Base-by-base conservation (phyloP, 2,888 invertebrate species). In the Tipula helvola region DNA sequence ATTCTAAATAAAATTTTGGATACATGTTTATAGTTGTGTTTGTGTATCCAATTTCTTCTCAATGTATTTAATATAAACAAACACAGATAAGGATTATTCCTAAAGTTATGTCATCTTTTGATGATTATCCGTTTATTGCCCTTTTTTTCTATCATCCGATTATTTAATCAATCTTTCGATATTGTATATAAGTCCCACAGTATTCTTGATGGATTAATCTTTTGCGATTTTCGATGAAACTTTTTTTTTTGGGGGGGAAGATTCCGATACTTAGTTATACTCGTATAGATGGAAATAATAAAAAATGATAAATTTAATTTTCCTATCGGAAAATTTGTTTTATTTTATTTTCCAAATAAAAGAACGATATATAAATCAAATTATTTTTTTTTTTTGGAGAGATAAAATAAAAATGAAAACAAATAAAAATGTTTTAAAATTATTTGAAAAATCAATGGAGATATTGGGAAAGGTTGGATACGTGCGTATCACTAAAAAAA, bases 71-170 rank as follows among this genome's bases (percentile, higher is more conserved):
- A 16, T 71, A 71, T 71, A 71, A 71, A 71, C 71, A 28, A 28
- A 28, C 71, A 71, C 8, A 71, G 28, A 71, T 71, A 71, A 71
- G 71, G 71, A 71, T 71, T 71, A 71, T 28, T 28, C 71, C 28
- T 71, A 71, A 71, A 71, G 71, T 71, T 71, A 71, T 71, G 71
- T 71, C 71, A 71, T 71, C 71, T 71, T 71, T 71, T 71, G 71
- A 71, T 71, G 71, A 71, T 71, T 71, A 71, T 71, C 71, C 71
- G 28, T 71, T 71, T 71, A 71, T 71, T 71, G 71, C 71, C 71
- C 71, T 71, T 71, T 71, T 71, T 71, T 57, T 71, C 18, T 71
- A 71, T 71, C 71, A 71, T 71, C 71, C 71, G 71, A 71, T 71
- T 71, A 71, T 71, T 71, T 71, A 18, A 71, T 71, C 71, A 71